Conservation (phyloP, 2,888 invertebrate species). For the Drosophila meridionalis region DNA sequence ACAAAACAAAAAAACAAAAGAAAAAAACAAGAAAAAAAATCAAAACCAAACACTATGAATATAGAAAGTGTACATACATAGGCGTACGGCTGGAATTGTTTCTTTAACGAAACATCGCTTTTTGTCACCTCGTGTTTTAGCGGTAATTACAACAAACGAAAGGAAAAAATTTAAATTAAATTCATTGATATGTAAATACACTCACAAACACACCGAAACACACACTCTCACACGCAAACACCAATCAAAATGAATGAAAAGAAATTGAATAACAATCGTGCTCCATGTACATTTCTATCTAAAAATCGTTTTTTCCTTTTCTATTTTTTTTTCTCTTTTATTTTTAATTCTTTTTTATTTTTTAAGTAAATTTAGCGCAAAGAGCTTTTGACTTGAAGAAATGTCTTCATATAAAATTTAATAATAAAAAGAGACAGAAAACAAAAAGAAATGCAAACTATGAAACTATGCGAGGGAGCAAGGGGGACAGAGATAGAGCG, state of each 20-base stretch:
- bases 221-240: conserved; percentile 8
- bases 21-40: conserved; percentile 4
- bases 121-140: conserved; percentile 43
- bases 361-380: conserved; percentile 34
- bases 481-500: not conserved
- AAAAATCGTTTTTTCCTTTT: conserved; percentile 4
- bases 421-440: conserved; percentile 27
- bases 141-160: conserved; percentile 44
- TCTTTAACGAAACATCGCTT: conserved; percentile 17
- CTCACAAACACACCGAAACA: conserved; percentile 24
- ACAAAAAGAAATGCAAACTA: not conserved
- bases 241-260: conserved; percentile 27
- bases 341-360: conserved; percentile 20
- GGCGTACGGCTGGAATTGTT: conserved; percentile 41
- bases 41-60: conserved; percentile 22
- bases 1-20: conserved; percentile 9
- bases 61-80: conserved; percentile 47
- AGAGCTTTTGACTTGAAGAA: conserved; percentile 43
- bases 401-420: conserved; percentile 37
- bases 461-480: not conserved
- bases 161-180: conserved; percentile 4
- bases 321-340: conserved; percentile 13
- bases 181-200: conserved; percentile 61
- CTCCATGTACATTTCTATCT: conserved; percentile 43
- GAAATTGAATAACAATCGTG: conserved; percentile 32